Evolutionary conservation across 2,113 vertebrate genomes (phyloP).

Genomic region (Progne subis): DNA sequence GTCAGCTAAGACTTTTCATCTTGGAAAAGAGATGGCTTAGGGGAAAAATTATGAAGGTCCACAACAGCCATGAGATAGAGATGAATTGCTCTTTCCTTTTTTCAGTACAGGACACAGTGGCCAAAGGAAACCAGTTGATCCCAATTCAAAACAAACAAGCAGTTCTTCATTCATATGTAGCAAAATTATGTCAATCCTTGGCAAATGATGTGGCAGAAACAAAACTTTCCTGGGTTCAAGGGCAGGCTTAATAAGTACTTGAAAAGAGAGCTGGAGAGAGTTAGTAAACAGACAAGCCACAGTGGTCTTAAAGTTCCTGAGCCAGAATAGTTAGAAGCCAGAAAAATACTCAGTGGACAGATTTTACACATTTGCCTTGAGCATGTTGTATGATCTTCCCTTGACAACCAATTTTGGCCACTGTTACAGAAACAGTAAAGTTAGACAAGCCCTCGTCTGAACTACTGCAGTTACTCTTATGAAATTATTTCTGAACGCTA

Average conservation of each 20-base stretch:
- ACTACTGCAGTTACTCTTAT: not conserved
- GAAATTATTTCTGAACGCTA: not conserved
- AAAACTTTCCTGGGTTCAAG: not conserved
- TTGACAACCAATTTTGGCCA: not conserved
- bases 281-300: not conserved
- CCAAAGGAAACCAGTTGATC: not conserved
- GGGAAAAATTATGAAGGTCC: not conserved
- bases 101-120: not conserved
- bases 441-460: not conserved
- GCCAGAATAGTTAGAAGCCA: not conserved
- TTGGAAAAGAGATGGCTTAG: not conserved
- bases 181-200: not conserved
- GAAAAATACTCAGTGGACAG: not conserved
- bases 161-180: not conserved
- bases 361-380: not conserved
- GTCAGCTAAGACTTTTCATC: not conserved
- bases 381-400: not conserved
- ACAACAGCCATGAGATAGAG: not conserved
- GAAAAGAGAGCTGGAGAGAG: not conserved
- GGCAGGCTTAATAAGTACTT: not conserved
- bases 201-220: not conserved
- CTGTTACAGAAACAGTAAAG: not conserved
- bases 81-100: not conserved
- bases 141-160: constrained; percentile 14
- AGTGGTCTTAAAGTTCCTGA: not conserved